phyloP scores from a whole-genome alignment of 2,888 invertebrate species.

The Carabus problematicus region DNA sequence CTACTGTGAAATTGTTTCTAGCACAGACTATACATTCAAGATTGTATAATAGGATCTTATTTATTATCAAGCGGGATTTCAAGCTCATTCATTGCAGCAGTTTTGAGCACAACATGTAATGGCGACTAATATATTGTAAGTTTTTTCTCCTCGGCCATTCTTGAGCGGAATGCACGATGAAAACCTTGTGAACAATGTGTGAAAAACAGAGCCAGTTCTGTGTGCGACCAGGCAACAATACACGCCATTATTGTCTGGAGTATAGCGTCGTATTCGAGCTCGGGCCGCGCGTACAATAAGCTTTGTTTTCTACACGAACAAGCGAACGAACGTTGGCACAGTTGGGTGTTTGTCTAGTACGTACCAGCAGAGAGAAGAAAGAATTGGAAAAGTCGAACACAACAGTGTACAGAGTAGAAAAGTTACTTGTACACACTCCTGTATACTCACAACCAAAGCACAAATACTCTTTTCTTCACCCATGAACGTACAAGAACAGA shows the following conservation, averaged over 20 bases:
- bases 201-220: slow-evolving; percentile 34
- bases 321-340: slow-evolving; percentile 29
- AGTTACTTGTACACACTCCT: neutral
- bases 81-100: neutral
- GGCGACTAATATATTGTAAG: slow-evolving; percentile 16
- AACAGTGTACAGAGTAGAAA: neutral
- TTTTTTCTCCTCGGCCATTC: slow-evolving; percentile 28
- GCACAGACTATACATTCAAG: too few species aligned
- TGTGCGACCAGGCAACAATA: slow-evolving; percentile 25
- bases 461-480: too few species aligned
- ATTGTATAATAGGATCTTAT: neutral
- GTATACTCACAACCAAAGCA: too few species aligned
- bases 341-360: neutral
- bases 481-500: too few species aligned
- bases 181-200: slow-evolving; percentile 24
- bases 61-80: neutral
- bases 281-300: slow-evolving; percentile 25
- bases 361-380: neutral
- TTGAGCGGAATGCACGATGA: slow-evolving; percentile 26
- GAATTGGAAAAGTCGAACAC: slow-evolving; percentile 16
- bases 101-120: slow-evolving; percentile 14
- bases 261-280: slow-evolving; percentile 30
- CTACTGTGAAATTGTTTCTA: too few species aligned
- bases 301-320: slow-evolving; percentile 43
- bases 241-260: slow-evolving; percentile 34